Conservation (phyloP, 2,888 invertebrate species). For the Perdita meconis region DNA sequence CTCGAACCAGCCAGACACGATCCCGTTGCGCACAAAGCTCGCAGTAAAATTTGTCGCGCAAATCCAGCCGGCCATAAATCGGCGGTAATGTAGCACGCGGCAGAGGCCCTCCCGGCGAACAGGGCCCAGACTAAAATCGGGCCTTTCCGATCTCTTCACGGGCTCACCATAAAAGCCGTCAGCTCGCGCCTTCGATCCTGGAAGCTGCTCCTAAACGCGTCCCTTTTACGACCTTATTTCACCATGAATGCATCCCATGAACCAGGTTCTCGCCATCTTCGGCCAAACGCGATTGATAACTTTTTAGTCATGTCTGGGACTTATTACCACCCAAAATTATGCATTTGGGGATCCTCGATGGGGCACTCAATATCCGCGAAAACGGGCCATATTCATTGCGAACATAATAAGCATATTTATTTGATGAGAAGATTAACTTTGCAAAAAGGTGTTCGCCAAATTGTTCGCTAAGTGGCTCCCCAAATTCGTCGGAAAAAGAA, state of each 20-base stretch:
- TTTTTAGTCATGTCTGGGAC: too few relatives aligned
- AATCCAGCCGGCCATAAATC: slow-evolving; percentile 67
- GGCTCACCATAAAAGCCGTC: slow-evolving; percentile 48
- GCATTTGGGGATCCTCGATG: too few relatives aligned
- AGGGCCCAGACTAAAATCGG: slow-evolving; percentile 52
- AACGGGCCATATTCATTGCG: too few relatives aligned
- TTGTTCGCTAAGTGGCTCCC: too few relatives aligned
- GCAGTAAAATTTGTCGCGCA: slow-evolving; percentile 71
- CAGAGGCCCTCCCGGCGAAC: slow-evolving; percentile 49
- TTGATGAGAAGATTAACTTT: too few relatives aligned
- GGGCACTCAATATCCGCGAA: too few relatives aligned
- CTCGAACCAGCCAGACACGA: slow-evolving; percentile 14
- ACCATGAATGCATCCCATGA: background rate
- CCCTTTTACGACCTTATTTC: slow-evolving; percentile 47
- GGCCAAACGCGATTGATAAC: too few relatives aligned
- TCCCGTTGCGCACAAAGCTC: slow-evolving; percentile 60
- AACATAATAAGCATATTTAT: too few relatives aligned
- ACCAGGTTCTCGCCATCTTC: too few relatives aligned
- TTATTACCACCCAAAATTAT: too few relatives aligned
- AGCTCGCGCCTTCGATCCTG: slow-evolving; percentile 38
- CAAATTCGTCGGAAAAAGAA: too few relatives aligned
- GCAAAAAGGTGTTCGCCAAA: too few relatives aligned
- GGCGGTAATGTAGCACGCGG: slow-evolving; percentile 49
- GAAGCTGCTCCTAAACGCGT: slow-evolving; percentile 12
- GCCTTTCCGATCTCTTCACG: slow-evolving; percentile 51